These are phyloP conservation scores for Campoletis sonorensis DNA, from an alignment of 1,140 invertebrate species.

Conservation along the genomic window DNA sequence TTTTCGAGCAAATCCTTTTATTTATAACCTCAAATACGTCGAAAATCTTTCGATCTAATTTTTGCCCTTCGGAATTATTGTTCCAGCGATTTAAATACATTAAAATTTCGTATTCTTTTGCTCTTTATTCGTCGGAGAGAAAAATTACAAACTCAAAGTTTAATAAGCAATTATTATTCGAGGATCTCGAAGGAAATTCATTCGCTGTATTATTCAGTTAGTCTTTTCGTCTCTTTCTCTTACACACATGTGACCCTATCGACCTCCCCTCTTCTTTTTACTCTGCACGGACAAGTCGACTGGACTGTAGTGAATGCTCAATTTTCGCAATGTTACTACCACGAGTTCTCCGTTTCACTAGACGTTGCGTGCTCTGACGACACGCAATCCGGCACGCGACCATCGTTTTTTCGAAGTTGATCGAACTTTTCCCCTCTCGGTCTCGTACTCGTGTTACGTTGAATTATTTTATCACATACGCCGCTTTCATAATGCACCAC, in stretches of 20 bases:
- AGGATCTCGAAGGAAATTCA: background rate
- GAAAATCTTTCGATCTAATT: too few relatives aligned
- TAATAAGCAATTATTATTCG: constrained; percentile 8
- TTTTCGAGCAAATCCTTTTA: too few relatives aligned
- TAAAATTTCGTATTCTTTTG: too few relatives aligned
- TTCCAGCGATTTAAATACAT: too few relatives aligned
- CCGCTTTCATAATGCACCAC: background rate
- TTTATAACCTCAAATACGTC: too few relatives aligned
- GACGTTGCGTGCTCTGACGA: constrained; percentile 7
- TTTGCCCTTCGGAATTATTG: too few relatives aligned
- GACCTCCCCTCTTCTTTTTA: background rate
- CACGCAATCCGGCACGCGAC: constrained; percentile 12
- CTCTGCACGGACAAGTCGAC: background rate
- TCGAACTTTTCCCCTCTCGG: constrained; percentile 5
- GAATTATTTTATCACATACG: background rate
- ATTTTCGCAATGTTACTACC: constrained; percentile 4
- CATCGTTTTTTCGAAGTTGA: constrained; percentile 3
- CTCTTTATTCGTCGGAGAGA: too few relatives aligned
- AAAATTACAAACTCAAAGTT: background rate
- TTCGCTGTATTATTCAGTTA: background rate
- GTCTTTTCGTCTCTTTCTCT: background rate
- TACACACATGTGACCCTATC: background rate
- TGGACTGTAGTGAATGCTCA: background rate
- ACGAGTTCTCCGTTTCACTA: background rate
- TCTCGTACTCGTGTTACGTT: background rate